A percentile compares a stretch with the other conserved stretches of the same genome.
phyloP scores from a whole-genome alignment of 2,113 vertebrate genomes.

The Smithornis capensis region DNA sequence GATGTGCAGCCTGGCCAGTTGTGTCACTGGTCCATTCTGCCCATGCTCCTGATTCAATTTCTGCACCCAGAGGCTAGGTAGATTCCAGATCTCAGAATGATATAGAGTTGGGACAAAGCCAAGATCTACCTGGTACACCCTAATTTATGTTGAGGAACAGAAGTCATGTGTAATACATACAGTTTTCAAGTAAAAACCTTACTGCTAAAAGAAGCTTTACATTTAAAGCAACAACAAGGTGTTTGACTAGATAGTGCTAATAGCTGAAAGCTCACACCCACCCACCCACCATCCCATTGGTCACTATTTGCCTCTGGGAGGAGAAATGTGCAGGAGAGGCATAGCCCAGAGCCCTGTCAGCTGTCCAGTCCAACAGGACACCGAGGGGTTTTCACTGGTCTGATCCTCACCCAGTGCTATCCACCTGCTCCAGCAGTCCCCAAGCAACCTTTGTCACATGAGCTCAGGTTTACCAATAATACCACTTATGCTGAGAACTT shows the following conservation, averaged over 20 bases:
- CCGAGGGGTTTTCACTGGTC: neutral
- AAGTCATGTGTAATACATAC: neutral
- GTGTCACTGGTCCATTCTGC: neutral
- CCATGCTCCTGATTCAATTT: neutral
- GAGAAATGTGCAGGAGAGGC: neutral
- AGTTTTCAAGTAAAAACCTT: neutral
- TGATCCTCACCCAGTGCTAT: neutral
- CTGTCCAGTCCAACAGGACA: neutral
- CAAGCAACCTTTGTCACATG: rapidly evolving
- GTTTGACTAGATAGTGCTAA: neutral
- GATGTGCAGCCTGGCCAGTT: neutral
- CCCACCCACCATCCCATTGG: rapidly evolving
- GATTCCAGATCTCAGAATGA: rapidly evolving
- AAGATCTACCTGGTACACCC: neutral
- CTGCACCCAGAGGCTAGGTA: neutral
- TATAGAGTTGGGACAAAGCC: neutral
- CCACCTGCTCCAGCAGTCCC: neutral
- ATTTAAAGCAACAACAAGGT: neutral
- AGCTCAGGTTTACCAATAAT: neutral
- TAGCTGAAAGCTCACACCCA: neutral
- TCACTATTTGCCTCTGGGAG: neutral
- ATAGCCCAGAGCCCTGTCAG: neutral
- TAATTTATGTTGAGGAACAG: neutral
- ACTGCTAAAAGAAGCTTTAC: neutral
- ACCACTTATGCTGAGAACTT: neutral